Percentiles rank a stretch among this genome's conserved stretches.
Conservation (phyloP, 2,888 invertebrate genomes). For the Mythimna albipuncta region DNA sequence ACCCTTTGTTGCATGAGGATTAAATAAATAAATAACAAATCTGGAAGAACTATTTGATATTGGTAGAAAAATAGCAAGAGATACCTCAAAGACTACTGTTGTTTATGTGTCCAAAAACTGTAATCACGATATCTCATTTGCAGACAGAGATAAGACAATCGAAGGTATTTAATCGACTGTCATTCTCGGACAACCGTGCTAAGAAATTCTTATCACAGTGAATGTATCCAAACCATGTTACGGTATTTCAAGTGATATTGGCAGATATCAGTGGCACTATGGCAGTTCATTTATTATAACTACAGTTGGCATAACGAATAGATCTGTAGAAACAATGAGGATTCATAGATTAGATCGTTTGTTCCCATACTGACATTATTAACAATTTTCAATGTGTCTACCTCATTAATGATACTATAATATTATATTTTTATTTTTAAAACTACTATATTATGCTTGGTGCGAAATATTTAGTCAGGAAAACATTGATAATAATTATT, state of each 20-base stretch:
- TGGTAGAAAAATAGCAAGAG: too few relatives aligned
- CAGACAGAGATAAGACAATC: conserved; percentile 37
- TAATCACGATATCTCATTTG: conserved; percentile 39
- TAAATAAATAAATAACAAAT: too few relatives aligned
- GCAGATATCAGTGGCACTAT: conserved; percentile 22
- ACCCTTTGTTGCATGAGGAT: too few relatives aligned
- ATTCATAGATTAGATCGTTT: not conserved
- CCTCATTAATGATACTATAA: too few relatives aligned
- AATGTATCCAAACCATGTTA: conserved; percentile 22
- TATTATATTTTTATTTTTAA: too few relatives aligned
- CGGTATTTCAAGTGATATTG: conserved; percentile 38
- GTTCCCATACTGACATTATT: too few relatives aligned
- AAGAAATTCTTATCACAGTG: conserved; percentile 33
- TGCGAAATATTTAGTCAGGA: too few relatives aligned
- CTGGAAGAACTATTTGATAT: not conserved
- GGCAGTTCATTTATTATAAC: conserved; percentile 24
- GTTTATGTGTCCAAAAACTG: conserved; percentile 18
- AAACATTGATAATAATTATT: too few relatives aligned
- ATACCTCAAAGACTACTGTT: conserved; percentile 1
- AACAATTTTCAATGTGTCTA: too few relatives aligned
- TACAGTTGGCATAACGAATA: not conserved
- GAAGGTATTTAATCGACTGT: conserved; percentile 50
- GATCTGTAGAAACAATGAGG: not conserved
- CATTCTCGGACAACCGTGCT: conserved; percentile 22
- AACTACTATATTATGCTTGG: too few relatives aligned